Evolutionary conservation across 2,113 vertebrate species (phyloP).

Genomic region (Centrocercus urophasianus): DNA sequence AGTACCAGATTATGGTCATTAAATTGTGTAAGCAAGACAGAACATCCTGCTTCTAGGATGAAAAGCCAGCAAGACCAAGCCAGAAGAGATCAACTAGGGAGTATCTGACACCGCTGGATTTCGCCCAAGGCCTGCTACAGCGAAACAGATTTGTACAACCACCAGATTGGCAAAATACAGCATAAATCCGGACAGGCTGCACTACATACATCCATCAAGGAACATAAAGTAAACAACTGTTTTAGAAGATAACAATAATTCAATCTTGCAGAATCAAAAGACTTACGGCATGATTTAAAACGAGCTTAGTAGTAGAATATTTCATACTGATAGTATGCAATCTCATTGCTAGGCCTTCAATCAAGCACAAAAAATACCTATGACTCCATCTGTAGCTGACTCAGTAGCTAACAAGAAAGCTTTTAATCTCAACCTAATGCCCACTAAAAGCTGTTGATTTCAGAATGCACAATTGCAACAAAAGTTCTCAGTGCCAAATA

Average conservation of each 20-base stretch:
- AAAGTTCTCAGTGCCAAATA: not conserved
- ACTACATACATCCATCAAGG: not conserved
- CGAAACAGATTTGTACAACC: rapidly evolving
- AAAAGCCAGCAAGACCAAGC: not conserved
- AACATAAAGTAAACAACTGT: not conserved
- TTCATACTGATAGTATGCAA: not conserved
- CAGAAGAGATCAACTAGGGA: not conserved
- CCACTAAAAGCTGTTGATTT: not conserved
- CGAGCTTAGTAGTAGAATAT: not conserved
- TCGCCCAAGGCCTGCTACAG: not conserved
- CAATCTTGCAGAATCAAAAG: not conserved
- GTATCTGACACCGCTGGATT: not conserved
- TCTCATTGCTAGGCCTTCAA: not conserved
- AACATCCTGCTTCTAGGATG: not conserved
- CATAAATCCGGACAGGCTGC: not conserved
- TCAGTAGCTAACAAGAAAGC: not conserved
- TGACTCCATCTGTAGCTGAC: rapidly evolving
- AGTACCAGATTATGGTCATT: not conserved
- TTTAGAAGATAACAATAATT: not conserved
- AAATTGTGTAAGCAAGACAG: not conserved
- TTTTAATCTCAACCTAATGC: not conserved
- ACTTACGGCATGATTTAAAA: not conserved
- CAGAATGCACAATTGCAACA: not conserved
- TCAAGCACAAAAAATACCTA: not conserved
- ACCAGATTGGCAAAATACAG: not conserved